phyloP scores from a whole-genome alignment of 1,140 invertebrate species.

The Diprion similis region DNA sequence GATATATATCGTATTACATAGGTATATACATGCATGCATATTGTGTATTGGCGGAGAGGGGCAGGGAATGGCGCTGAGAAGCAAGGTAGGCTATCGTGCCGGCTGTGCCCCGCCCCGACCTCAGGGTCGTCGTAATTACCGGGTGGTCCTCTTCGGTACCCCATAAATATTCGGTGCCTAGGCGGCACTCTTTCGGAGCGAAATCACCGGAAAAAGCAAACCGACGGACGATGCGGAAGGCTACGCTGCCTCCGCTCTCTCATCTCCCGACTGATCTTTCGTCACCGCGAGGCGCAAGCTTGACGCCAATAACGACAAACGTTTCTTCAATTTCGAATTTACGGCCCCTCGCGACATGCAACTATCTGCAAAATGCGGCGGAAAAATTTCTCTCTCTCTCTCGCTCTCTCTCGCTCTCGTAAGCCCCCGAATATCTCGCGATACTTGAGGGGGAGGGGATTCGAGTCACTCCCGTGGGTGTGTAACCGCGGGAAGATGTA shows the following conservation, averaged over 20 bases:
- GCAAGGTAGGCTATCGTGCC: slow-evolving; percentile 48
- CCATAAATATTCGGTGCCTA: slow-evolving; percentile 52
- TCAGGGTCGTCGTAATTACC: slow-evolving; percentile 57
- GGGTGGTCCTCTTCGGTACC: slow-evolving; percentile 56
- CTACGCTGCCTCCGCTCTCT: slow-evolving; percentile 23
- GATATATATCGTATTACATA: slow-evolving; percentile 15
- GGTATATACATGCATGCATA: slow-evolving; percentile 26
- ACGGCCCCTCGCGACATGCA: too few species aligned
- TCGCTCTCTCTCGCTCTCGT: not conserved
- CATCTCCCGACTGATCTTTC: not conserved
- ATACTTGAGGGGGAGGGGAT: slow-evolving; percentile 15
- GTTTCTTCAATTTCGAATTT: too few species aligned
- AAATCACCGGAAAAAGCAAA: slow-evolving; percentile 36
- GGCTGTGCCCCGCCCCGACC: slow-evolving; percentile 52
- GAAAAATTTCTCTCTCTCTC: too few species aligned
- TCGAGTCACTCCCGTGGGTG: not conserved
- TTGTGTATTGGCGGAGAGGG: not conserved
- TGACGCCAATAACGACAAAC: too few species aligned
- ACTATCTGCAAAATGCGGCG: not conserved
- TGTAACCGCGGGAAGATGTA: not conserved
- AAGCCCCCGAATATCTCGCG: slow-evolving; percentile 23
- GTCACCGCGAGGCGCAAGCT: not conserved
- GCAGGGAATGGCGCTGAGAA: slow-evolving; percentile 36
- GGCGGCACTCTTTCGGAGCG: slow-evolving; percentile 48
- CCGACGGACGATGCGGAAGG: slow-evolving; percentile 26